phyloP scores from a whole-genome alignment of 2,888 invertebrate species.

The Sinodicranocentrus sp. region DNA sequence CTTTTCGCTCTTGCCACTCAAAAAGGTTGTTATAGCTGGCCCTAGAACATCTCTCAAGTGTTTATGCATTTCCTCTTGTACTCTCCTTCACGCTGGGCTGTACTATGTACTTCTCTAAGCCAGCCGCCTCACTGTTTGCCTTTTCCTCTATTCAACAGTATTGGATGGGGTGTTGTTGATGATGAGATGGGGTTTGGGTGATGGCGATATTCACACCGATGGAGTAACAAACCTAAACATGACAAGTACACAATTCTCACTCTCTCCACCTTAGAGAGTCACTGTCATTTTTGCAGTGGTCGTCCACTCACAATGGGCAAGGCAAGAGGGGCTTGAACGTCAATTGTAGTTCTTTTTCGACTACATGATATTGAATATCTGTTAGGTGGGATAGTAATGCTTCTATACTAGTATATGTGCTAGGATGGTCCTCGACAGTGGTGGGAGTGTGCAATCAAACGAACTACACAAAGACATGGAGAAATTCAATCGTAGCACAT shows the following conservation, averaged over 20 bases:
- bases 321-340: too few species aligned
- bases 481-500: conserved; percentile 48
- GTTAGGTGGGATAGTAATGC: too few species aligned
- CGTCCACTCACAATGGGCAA: too few species aligned
- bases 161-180: conserved; percentile 20
- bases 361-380: too few species aligned
- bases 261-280: conserved; percentile 27
- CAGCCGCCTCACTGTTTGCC: conserved; percentile 26
- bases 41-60: conserved; percentile 63
- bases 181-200: conserved; percentile 7
- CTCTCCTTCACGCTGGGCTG: conserved; percentile 50
- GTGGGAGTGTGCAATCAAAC: too few species aligned
- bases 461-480: not conserved
- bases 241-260: conserved; percentile 32
- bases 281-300: conserved; percentile 7
- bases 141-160: conserved; percentile 18
- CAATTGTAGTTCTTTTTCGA: too few species aligned
- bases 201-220: conserved; percentile 39
- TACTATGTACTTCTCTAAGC: conserved; percentile 13
- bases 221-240: conserved; percentile 17
- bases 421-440: too few species aligned
- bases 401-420: too few species aligned
- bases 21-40: conserved; percentile 57
- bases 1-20: conserved; percentile 40
- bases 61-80: conserved; percentile 66